Evolutionary conservation across 2,797 vertebrate species (phyloP), one percentile per base, ranked within the genome.

Genomic region (Gorsachius magnificus): DNA sequence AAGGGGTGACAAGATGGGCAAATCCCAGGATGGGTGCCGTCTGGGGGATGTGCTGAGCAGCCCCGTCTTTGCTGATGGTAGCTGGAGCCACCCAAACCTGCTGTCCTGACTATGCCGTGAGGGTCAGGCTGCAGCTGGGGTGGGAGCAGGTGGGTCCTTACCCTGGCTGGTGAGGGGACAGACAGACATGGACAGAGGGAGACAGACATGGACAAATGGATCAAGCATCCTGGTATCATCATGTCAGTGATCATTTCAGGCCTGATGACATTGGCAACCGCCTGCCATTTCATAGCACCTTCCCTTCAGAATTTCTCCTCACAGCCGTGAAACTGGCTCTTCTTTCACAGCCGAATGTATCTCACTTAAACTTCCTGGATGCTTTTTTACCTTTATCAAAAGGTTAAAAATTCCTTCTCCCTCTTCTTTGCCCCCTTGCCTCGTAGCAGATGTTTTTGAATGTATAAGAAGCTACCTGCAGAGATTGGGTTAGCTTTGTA

Each of bases 81-180:
- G 10, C 33, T 90, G 36, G 43, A 76, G 33, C 19, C 41, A 28
- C 56, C 28, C 58, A 83, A 48, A 65, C 11, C 17, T 3, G 0
- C 22, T 68, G 28, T 57, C 29, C 22, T 70, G 65, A 63, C 20
- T 6, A 2, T 45, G 38, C n/a, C 5, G 0, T 57, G 60, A 77
- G 5, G 7, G 8, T 33, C 1, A 6, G 25, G 58, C 26, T 64
- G 31, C 1, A 2, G 17, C 9, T 1, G 3, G 31, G 12, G 20
- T 31, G 17, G 22, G 17, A 69, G n/a, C 7, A 64, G 58, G 22
- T 10, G 15, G 13, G 12, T 66, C 7, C 4, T 93, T 65, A 72
- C 16, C 11, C 35, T 69, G 38, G 25, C 28, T 16, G 22, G 8
- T 2, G 6, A 71, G 19, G 10, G 21, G 14, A 85, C 20, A 61